These are phyloP conservation scores for Panorpa germanica DNA, from an alignment of 2,888 invertebrate genomes.

Conservation along the genomic window DNA sequence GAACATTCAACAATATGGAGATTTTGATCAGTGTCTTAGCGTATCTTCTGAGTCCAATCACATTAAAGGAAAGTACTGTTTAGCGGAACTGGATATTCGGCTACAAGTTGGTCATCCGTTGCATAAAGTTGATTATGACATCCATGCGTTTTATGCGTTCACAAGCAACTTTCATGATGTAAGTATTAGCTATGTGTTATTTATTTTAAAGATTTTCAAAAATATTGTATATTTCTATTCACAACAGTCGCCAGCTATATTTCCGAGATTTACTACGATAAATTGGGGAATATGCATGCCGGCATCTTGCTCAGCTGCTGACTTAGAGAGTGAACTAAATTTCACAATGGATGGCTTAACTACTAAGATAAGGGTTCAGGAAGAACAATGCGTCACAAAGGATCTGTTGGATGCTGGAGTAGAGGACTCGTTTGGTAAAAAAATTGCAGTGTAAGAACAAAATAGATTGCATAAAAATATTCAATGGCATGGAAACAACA, in stretches of 20 bases:
- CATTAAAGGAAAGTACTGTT: slow-evolving; percentile 45
- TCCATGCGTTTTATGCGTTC: slow-evolving; percentile 33
- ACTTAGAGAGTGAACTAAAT: slow-evolving; percentile 28
- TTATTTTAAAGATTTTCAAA: slow-evolving; percentile 10
- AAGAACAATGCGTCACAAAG: slow-evolving; percentile 28
- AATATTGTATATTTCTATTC: slow-evolving; percentile 22
- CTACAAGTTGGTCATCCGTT: slow-evolving; percentile 15
- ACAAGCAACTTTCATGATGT: slow-evolving; percentile 33
- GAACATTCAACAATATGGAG: slow-evolving; percentile 49
- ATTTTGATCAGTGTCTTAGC: slow-evolving; percentile 46
- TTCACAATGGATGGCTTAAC: slow-evolving; percentile 21
- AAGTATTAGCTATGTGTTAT: slow-evolving; percentile 17
- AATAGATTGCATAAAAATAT: too few relatives aligned
- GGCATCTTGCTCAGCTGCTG: slow-evolving; percentile 29
- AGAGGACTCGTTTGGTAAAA: slow-evolving; percentile 27
- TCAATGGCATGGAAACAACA: too few relatives aligned
- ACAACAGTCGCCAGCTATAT: slow-evolving; percentile 35
- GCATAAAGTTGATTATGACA: slow-evolving; percentile 22
- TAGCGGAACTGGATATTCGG: slow-evolving; percentile 35
- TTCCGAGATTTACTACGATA: slow-evolving; percentile 33
- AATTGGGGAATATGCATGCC: slow-evolving; percentile 40
- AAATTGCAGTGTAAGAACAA: slow-evolving; percentile 27
- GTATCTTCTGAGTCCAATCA: slow-evolving; percentile 23
- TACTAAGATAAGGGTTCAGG: slow-evolving; percentile 24
- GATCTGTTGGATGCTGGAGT: slow-evolving; percentile 17